phyloP scores from a whole-genome alignment of 2,113 vertebrate species.

The Paraplagusia blochii region DNA sequence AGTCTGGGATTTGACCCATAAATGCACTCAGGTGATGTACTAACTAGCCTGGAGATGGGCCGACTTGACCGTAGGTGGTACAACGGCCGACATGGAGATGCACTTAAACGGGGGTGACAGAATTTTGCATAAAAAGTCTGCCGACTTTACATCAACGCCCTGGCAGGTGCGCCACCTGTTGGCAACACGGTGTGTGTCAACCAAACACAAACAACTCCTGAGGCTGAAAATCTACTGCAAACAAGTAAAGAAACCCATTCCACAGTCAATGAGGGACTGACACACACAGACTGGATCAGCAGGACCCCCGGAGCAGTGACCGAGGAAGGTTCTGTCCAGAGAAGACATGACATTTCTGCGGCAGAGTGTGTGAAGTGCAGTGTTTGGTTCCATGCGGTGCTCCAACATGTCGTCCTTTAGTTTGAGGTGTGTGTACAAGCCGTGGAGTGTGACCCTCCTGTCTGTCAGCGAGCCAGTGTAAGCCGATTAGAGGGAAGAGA shows the following conservation, averaged over 20 bases:
- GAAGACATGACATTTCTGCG: not conserved
- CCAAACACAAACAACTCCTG: too few relatives aligned
- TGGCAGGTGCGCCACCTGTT: conserved; percentile 28
- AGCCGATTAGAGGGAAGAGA: conserved; percentile 78
- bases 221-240: too few relatives aligned
- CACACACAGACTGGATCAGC: too few relatives aligned
- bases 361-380: conserved; percentile 45
- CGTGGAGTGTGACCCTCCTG: conserved; percentile 68
- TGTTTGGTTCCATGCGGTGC: conserved; percentile 56
- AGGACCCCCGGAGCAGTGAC: not conserved
- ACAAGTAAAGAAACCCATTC: too few relatives aligned
- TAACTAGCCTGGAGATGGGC: too few relatives aligned
- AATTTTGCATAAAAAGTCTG: too few relatives aligned
- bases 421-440: conserved; percentile 42
- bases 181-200: conserved; percentile 4
- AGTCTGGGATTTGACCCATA: too few relatives aligned
- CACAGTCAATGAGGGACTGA: too few relatives aligned
- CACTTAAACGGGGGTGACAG: too few relatives aligned
- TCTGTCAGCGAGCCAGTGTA: conserved; percentile 73
- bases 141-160: not conserved
- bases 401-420: conserved; percentile 63
- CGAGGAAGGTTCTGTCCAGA: conserved; percentile 11
- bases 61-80: too few relatives aligned
- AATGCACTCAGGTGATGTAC: too few relatives aligned
- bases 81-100: too few relatives aligned